phyloP scores from a whole-genome alignment of 1,140 invertebrate species.

The Tetramorium parvispinum region DNA sequence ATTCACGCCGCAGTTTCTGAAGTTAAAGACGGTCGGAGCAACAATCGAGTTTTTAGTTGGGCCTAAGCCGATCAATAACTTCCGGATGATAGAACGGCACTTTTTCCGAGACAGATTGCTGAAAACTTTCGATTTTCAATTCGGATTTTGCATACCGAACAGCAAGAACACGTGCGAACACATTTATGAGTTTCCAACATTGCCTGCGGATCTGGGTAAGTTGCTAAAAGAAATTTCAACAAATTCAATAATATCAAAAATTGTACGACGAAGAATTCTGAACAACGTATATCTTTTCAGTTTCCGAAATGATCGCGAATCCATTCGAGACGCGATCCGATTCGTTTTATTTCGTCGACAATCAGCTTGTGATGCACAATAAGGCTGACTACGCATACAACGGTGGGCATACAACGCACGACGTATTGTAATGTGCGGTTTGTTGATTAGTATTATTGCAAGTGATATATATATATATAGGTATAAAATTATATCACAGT shows the following conservation, averaged over 20 bases:
- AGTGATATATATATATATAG: slow-evolving; percentile 57
- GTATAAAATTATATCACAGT: slow-evolving; percentile 55
- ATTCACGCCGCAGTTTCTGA: slow-evolving; percentile 98
- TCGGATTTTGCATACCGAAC: slow-evolving; percentile 99
- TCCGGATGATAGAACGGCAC: slow-evolving; percentile 99
- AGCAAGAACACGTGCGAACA: slow-evolving; percentile 99
- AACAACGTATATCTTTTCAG: slow-evolving; percentile 87
- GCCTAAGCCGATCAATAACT: slow-evolving; percentile 95
- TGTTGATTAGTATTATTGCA: slow-evolving; percentile 61
- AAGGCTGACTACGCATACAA: slow-evolving; percentile 99
- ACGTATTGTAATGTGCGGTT: slow-evolving; percentile 69
- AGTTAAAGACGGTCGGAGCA: slow-evolving; percentile 97
- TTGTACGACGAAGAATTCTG: neutral
- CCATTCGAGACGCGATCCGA: slow-evolving; percentile 99
- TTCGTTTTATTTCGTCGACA: slow-evolving; percentile 99
- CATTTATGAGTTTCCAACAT: slow-evolving; percentile 98
- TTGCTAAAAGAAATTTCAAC: slow-evolving; percentile 35
- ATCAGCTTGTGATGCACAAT: slow-evolving; percentile 99
- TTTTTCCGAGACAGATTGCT: slow-evolving; percentile 97
- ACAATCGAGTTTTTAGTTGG: slow-evolving; percentile 99
- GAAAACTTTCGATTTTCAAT: slow-evolving; percentile 99
- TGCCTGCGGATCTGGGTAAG: slow-evolving; percentile 95
- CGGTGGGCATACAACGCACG: slow-evolving; percentile 86
- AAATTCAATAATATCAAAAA: neutral
- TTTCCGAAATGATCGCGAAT: slow-evolving; percentile 97